These are phyloP conservation scores for Aphelenchoides fujianensis DNA, from an alignment of 1,140 invertebrate genomes.

Conservation along the genomic window DNA sequence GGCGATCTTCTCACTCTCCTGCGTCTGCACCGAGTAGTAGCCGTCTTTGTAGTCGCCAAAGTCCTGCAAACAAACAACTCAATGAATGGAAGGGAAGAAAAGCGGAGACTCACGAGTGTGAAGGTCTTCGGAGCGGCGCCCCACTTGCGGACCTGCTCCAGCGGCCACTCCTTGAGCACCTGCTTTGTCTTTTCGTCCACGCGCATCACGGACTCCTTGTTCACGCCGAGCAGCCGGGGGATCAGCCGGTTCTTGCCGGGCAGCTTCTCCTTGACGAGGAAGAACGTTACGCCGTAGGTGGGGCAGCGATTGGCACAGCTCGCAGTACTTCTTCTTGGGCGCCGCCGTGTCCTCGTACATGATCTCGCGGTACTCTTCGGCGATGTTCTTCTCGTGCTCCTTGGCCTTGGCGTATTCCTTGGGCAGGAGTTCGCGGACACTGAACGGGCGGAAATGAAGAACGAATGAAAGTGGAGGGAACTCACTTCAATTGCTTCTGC, in stretches of 20 bases:
- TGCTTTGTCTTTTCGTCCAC: conserved; percentile 98
- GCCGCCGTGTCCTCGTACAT: conserved; percentile 77
- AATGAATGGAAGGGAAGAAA: too few relatives aligned
- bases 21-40: conserved; percentile 97
- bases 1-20: conserved; percentile 95
- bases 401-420: conserved; percentile 92
- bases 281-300: conserved; percentile 98
- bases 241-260: conserved; percentile 96
- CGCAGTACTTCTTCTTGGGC: conserved; percentile 92
- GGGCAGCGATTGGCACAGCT: conserved; percentile 85
- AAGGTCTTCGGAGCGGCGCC: conserved; percentile 98
- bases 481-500: conserved; percentile 90
- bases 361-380: conserved; percentile 67
- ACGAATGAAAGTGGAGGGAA: too few relatives aligned
- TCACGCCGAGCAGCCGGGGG: conserved; percentile 90
- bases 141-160: conserved; percentile 91
- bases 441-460: too few relatives aligned
- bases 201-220: conserved; percentile 92
- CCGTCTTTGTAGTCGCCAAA: conserved; percentile 98
- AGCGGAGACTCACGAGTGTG: too few relatives aligned
- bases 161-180: conserved; percentile 75
- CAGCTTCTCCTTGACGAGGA: conserved; percentile 98
- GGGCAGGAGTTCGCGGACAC: conserved; percentile 91
- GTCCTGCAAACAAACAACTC: too few relatives aligned
- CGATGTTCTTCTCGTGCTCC: conserved; percentile 93